These are phyloP conservation scores for Taphrorychus bicolor DNA, from an alignment of 2,888 invertebrate genomes.

Conservation along the genomic window DNA sequence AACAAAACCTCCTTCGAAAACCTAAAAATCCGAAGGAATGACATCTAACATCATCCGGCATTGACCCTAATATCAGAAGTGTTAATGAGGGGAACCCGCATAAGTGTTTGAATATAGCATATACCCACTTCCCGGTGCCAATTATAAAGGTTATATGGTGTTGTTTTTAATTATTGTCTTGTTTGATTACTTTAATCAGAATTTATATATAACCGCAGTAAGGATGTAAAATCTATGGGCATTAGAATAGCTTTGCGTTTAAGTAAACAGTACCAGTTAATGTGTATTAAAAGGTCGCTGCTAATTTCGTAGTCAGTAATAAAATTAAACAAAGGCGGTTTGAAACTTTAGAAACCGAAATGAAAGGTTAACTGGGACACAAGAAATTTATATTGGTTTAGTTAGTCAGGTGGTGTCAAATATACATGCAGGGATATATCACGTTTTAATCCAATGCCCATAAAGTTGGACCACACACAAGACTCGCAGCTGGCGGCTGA, in stretches of 20 bases:
- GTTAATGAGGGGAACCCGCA: neutral
- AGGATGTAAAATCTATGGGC: neutral
- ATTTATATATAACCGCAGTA: neutral
- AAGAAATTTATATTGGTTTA: constrained; percentile 7
- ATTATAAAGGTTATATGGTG: neutral
- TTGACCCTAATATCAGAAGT: neutral
- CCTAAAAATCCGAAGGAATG: neutral
- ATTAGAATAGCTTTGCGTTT: neutral
- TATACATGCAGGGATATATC: constrained; percentile 9
- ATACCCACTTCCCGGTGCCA: neutral
- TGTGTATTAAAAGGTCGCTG: neutral
- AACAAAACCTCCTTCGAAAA: neutral
- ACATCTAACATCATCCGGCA: neutral
- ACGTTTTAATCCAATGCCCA: constrained; percentile 8
- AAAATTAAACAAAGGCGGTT: neutral
- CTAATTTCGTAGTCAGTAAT: neutral
- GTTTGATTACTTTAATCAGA: neutral
- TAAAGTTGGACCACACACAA: constrained; percentile 9
- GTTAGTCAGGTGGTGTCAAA: constrained; percentile 5
- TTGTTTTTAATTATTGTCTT: neutral
- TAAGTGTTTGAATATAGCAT: neutral
- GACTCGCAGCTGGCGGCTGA: constrained; percentile 10
- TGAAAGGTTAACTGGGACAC: constrained; percentile 5
- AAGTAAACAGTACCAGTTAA: neutral
- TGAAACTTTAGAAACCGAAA: constrained; percentile 6